phyloP scores from a whole-genome alignment of 2,113 vertebrate genomes.

The Picathartes gymnocephalus region DNA sequence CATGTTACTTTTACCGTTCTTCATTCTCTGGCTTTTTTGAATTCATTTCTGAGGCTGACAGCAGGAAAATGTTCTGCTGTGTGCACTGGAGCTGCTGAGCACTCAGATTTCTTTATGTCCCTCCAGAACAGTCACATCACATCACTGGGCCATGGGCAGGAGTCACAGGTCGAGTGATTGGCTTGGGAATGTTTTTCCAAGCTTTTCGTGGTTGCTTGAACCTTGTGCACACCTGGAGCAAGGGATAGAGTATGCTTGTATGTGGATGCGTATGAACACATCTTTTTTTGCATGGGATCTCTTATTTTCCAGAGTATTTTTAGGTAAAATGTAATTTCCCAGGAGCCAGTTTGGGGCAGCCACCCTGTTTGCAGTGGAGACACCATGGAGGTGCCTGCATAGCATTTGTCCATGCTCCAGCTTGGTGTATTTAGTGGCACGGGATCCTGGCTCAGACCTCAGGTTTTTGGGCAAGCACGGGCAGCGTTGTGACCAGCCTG shows the following conservation, averaged over 20 bases:
- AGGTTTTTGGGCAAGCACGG: rapidly evolving
- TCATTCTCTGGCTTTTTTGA: background rate
- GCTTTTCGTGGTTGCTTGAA: background rate
- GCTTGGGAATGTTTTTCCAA: background rate
- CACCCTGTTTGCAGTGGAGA: background rate
- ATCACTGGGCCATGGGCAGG: background rate
- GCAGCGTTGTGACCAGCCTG: background rate
- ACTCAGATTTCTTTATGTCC: background rate
- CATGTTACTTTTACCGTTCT: background rate
- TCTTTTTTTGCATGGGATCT: background rate
- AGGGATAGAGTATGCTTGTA: background rate
- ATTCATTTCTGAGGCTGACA: rapidly evolving
- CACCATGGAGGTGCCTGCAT: background rate
- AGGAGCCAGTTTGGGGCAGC: background rate
- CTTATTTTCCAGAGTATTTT: background rate
- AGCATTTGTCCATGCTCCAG: background rate
- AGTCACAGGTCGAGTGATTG: background rate
- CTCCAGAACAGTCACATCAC: background rate
- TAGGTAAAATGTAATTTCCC: background rate
- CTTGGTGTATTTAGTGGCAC: background rate
- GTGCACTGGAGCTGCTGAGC: background rate
- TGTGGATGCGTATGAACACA: background rate
- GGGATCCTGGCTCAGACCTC: background rate
- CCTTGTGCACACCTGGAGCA: background rate
- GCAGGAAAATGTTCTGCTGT: background rate